These are phyloP conservation scores for Helicoverpa assulta DNA, from an alignment of 2,888 invertebrate species.

Conservation along the genomic window DNA sequence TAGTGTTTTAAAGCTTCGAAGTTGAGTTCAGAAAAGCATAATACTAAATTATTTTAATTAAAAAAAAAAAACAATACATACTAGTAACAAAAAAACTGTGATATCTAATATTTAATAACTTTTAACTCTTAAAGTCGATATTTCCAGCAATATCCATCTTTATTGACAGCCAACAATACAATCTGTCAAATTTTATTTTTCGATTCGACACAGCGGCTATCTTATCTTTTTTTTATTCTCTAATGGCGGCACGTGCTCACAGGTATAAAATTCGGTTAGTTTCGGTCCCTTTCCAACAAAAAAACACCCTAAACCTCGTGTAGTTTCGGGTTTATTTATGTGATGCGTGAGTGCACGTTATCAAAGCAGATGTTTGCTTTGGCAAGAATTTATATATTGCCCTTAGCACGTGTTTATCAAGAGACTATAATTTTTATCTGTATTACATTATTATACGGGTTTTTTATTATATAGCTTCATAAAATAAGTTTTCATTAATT, in stretches of 20 bases:
- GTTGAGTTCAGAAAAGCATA: no score
- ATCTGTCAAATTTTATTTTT: slow-evolving; percentile 55
- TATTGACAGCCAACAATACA: slow-evolving; percentile 33
- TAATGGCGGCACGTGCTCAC: slow-evolving; percentile 74
- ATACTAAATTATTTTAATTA: no score
- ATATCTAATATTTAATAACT: no score
- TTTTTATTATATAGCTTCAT: background rate
- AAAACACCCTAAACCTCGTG: slow-evolving; percentile 48
- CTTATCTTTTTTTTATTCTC: slow-evolving; percentile 67
- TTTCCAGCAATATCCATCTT: slow-evolving; percentile 7
- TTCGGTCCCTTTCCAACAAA: slow-evolving; percentile 62
- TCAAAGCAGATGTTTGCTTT: slow-evolving; percentile 72
- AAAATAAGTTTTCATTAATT: background rate
- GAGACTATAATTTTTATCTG: slow-evolving; percentile 61
- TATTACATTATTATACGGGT: slow-evolving; percentile 36
- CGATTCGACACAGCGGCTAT: slow-evolving; percentile 63
- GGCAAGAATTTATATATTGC: slow-evolving; percentile 61
- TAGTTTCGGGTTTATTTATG: slow-evolving; percentile 60
- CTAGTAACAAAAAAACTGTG: no score
- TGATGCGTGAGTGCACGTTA: slow-evolving; percentile 62
- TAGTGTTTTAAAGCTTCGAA: background rate
- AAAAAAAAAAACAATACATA: no score
- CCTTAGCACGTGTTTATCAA: slow-evolving; percentile 65
- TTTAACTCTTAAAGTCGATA: background rate
- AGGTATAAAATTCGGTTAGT: slow-evolving; percentile 72